phyloP scores from a whole-genome alignment of 2,113 vertebrate genomes.

The Saimiri boliviensis region DNA sequence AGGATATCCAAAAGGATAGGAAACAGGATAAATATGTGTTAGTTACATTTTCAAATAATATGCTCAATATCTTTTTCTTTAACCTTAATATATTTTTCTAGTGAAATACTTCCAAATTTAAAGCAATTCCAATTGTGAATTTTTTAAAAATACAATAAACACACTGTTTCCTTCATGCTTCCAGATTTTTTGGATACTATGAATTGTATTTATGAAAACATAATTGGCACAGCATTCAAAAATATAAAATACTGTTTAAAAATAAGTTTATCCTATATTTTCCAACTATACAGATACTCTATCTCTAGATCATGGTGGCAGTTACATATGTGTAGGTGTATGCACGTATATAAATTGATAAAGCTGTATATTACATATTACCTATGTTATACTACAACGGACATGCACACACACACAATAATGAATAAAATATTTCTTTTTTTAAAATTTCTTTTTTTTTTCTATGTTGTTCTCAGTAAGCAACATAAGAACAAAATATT shows the following conservation, averaged over 20 bases:
- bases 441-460: too few species aligned
- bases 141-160: not conserved
- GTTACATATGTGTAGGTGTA: not conserved
- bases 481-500: not conserved
- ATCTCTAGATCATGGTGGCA: not conserved
- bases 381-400: not conserved
- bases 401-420: not conserved
- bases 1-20: not conserved
- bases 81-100: not conserved
- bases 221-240: not conserved
- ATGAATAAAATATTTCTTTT: not conserved
- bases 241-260: not conserved
- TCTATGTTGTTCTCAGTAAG: too few species aligned
- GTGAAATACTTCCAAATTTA: slow-evolving; percentile 38
- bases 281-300: not conserved
- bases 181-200: not conserved
- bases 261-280: slow-evolving; percentile 9
- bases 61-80: not conserved
- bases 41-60: not conserved
- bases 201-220: not conserved
- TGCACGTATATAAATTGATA: not conserved
- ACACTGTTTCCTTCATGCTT: not conserved
- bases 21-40: not conserved
- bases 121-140: not conserved
- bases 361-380: not conserved